phyloP scores from a whole-genome alignment of 2,797 vertebrate species.

The Cryptoblepharus egeriae region DNA sequence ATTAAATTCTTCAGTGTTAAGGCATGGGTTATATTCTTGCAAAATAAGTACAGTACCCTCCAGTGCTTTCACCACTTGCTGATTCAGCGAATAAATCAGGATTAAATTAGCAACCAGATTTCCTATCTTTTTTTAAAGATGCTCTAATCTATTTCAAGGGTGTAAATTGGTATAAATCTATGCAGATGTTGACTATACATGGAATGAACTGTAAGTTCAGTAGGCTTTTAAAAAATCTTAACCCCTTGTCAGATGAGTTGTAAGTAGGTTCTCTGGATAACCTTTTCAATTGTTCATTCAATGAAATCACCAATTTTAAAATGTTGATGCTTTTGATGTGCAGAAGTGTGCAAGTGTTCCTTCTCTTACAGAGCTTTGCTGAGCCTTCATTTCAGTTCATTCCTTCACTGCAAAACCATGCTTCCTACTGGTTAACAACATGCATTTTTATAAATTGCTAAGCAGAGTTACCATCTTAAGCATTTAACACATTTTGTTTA shows the following conservation, averaged over 20 bases:
- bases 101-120: neutral
- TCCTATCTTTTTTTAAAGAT: neutral
- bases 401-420: slow-evolving; percentile 38
- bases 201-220: neutral
- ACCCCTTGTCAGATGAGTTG: neutral
- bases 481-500: neutral
- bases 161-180: neutral
- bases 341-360: neutral
- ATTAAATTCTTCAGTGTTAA: neutral
- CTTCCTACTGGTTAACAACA: slow-evolving; percentile 26
- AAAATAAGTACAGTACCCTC: no score
- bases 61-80: neutral
- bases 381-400: slow-evolving; percentile 46
- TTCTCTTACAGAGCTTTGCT: slow-evolving; percentile 33
- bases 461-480: neutral
- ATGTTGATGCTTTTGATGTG: neutral
- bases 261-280: neutral
- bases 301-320: neutral
- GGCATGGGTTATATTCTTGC: no score
- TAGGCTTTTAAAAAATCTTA: neutral
- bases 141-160: neutral
- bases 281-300: neutral
- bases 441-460: slow-evolving; percentile 2
- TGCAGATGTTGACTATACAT: neutral
- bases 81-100: neutral